Evolutionary conservation across 2,797 vertebrate species (phyloP).

Genomic region (Acanthis flammea): DNA sequence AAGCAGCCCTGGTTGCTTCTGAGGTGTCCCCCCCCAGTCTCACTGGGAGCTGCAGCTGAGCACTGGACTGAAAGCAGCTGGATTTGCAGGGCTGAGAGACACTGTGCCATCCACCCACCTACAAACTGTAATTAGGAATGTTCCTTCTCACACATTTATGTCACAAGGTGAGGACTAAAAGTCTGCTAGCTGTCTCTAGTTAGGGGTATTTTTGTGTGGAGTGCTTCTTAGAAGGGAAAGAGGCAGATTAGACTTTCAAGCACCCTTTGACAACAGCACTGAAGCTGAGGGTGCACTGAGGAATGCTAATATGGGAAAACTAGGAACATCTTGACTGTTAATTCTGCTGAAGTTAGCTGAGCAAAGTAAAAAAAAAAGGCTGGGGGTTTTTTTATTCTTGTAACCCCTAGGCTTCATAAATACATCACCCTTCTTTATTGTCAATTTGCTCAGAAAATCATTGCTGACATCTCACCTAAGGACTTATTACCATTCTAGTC

Average conservation of each 20-base stretch:
- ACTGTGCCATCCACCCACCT: not conserved
- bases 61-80: not conserved
- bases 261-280: not conserved
- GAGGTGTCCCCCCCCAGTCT: not conserved
- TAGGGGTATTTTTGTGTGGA: slow-evolving; percentile 6
- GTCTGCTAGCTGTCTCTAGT: not conserved
- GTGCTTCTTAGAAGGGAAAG: slow-evolving; percentile 33
- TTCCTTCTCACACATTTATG: not conserved
- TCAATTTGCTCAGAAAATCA: not conserved
- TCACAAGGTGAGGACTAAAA: slow-evolving; percentile 1
- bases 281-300: not conserved
- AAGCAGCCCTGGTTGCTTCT: not conserved
- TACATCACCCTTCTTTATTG: slow-evolving; percentile 24
- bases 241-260: slow-evolving; percentile 23
- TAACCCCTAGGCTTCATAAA: slow-evolving; percentile 16
- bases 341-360: slow-evolving; percentile 35
- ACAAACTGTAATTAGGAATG: not conserved
- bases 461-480: slow-evolving; percentile 32
- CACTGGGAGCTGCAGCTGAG: not conserved
- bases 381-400: rapidly evolving
- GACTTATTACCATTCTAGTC: slow-evolving; percentile 16
- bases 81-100: not conserved
- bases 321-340: slow-evolving; percentile 14
- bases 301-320: slow-evolving; percentile 30
- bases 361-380: not conserved